phyloP scores from a whole-genome alignment of 2,113 vertebrate species.

The Trichechus manatus region DNA sequence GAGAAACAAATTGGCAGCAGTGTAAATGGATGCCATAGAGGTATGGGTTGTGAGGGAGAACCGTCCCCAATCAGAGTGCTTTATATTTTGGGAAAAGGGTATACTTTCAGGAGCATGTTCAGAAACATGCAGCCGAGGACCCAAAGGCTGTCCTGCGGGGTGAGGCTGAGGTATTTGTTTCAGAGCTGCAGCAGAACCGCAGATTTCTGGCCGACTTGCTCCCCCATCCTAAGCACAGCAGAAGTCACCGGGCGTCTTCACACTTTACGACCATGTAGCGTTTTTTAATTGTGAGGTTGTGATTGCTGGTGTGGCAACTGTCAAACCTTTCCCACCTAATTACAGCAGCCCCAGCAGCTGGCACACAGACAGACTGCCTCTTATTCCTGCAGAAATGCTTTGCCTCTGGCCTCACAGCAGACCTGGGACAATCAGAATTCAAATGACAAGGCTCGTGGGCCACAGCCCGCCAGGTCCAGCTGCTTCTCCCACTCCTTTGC shows the following conservation, averaged over 20 bases:
- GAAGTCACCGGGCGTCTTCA: background rate
- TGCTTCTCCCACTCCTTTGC: background rate
- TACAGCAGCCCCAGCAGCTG: background rate
- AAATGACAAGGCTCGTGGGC: background rate
- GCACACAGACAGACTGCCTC: background rate
- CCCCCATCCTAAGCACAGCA: fast-evolving
- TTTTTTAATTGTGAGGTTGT: background rate
- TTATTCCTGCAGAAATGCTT: background rate
- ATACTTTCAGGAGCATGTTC: fast-evolving
- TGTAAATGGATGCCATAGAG: too few relatives aligned
- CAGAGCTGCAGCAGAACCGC: background rate
- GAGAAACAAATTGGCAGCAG: fast-evolving
- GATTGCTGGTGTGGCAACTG: background rate
- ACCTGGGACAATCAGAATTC: background rate
- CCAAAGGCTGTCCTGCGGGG: fast-evolving
- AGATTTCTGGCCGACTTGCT: background rate
- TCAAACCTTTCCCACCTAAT: background rate
- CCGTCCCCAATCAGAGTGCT: fast-evolving
- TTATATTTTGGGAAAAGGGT: background rate
- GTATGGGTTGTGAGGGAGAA: background rate
- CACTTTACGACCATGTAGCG: background rate
- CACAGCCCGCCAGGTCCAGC: background rate
- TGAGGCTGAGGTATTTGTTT: too few relatives aligned
- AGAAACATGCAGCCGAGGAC: background rate
- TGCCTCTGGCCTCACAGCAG: background rate